Conservation (phyloP, 2,888 invertebrate species). For the Villa cingulata region DNA sequence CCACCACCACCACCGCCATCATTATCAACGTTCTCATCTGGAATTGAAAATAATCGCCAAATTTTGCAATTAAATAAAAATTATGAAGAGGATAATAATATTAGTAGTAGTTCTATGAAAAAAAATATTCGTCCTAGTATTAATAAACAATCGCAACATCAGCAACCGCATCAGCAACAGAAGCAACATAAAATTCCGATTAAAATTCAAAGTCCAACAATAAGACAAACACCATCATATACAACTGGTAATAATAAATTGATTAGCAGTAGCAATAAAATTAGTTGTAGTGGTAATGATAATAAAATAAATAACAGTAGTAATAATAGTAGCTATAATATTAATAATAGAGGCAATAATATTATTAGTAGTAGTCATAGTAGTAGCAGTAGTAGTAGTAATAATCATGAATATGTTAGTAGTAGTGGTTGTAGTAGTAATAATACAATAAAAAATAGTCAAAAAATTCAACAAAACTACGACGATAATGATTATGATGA, state of each 20-base stretch:
- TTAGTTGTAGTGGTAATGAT: too few species aligned
- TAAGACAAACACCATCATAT: conserved; percentile 1
- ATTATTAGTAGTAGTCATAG: not conserved
- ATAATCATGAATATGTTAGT: conserved; percentile 7
- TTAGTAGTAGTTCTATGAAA: not conserved
- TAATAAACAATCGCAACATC: not conserved
- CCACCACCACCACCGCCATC: too few species aligned
- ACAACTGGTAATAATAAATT: not conserved
- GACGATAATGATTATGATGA: not conserved
- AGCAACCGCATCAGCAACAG: not conserved
- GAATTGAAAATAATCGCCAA: not conserved
- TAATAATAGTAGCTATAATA: conserved; percentile 1
- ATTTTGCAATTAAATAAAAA: too few species aligned
- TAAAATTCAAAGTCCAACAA: not conserved
- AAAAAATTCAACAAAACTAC: not conserved
- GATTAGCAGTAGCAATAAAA: not conserved
- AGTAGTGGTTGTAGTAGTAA: conserved; percentile 2
- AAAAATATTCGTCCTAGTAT: not conserved
- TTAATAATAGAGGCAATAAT: too few species aligned
- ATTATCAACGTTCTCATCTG: not conserved
- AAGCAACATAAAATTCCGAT: not conserved
- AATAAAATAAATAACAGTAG: not conserved
- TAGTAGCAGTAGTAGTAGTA: conserved; percentile 1
- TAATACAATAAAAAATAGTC: not conserved
- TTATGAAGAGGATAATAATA: not conserved